Percentiles rank a stretch among this genome's conserved stretches.
Conservation (phyloP, 2,797 vertebrate genomes). For the Hypotaenidia okinawae region DNA sequence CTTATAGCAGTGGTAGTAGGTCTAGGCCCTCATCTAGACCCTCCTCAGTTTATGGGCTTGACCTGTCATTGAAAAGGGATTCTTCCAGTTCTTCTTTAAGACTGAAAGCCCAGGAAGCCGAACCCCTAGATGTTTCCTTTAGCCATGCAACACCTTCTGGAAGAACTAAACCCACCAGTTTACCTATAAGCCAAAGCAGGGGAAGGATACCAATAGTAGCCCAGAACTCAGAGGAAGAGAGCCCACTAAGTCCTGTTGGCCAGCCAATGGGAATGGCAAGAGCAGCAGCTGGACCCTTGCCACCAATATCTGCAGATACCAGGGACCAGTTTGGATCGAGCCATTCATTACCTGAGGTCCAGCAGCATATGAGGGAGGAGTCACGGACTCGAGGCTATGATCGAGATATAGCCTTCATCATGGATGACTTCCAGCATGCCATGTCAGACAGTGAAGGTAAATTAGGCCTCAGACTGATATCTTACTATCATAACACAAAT, state of each 20-base stretch:
- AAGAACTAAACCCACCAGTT: conserved; percentile 95
- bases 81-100: conserved; percentile 94
- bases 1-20: conserved; percentile 90
- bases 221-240: conserved; percentile 99
- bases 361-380: conserved; percentile 99
- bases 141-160: conserved; percentile 85
- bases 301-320: conserved; percentile 97
- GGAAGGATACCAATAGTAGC: conserved; percentile 97
- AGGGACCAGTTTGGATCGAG: conserved; percentile 99
- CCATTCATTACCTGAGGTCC: conserved; percentile 98
- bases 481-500: conserved; percentile 82
- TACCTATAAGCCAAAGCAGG: conserved; percentile 98
- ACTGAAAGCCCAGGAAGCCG: conserved; percentile 91
- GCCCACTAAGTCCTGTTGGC: conserved; percentile 97
- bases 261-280: conserved; percentile 99
- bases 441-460: conserved; percentile 99
- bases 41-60: conserved; percentile 97
- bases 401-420: conserved; percentile 97
- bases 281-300: conserved; percentile 96
- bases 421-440: conserved; percentile 99
- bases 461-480: conserved; percentile 85
- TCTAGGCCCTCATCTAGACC: conserved; percentile 96
- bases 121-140: conserved; percentile 92
- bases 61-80: conserved; percentile 96
- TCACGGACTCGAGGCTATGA: conserved; percentile 95